Conservation (phyloP, 2,797 vertebrate species). For the Gobio occitaniae region DNA sequence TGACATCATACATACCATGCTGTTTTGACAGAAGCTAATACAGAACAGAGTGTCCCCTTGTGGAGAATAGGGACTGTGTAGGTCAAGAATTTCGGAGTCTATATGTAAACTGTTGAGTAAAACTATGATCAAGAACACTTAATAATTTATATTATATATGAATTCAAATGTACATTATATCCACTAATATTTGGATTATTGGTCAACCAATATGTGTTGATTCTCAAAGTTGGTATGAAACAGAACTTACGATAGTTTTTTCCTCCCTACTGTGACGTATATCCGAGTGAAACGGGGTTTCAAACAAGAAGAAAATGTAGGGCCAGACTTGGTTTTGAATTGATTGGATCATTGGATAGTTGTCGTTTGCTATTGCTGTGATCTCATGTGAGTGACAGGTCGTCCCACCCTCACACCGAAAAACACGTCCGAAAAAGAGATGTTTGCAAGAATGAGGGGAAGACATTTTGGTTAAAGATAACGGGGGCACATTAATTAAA, state of each 20-base stretch:
- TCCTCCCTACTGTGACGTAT: background rate
- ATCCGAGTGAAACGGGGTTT: too few species aligned
- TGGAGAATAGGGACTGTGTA: constrained; percentile 34
- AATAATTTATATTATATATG: background rate
- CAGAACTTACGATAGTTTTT: background rate
- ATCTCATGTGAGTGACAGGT: too few species aligned
- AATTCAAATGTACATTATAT: background rate
- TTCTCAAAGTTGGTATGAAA: background rate
- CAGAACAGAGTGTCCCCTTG: constrained; percentile 53
- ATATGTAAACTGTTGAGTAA: background rate
- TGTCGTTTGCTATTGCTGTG: too few species aligned
- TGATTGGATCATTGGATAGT: too few species aligned
- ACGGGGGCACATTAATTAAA: too few species aligned
- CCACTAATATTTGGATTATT: background rate
- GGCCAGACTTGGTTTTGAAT: too few species aligned
- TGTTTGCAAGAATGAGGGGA: too few species aligned
- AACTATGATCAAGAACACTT: background rate
- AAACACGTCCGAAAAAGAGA: too few species aligned
- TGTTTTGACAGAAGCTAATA: constrained; percentile 33
- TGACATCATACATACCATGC: constrained; percentile 47
- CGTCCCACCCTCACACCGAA: too few species aligned
- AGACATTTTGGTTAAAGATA: too few species aligned
- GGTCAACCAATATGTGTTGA: background rate
- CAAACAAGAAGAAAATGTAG: too few species aligned
- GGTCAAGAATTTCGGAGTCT: background rate